phyloP scores from a whole-genome alignment of 2,797 vertebrate genomes.

The Acanthurus tractus region DNA sequence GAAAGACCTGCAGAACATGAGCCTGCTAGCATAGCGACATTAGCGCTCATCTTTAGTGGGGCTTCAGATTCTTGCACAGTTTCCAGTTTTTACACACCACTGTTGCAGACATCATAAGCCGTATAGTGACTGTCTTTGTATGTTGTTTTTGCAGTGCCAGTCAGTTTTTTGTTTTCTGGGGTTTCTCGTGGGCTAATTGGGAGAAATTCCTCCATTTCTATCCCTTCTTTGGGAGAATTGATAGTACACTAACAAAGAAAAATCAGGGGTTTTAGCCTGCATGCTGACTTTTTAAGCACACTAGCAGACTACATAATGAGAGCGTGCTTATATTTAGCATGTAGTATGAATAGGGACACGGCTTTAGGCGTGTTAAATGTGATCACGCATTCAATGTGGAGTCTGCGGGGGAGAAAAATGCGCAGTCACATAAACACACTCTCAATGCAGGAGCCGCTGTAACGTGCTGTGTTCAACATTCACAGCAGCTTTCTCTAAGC shows the following conservation, averaged over 20 bases:
- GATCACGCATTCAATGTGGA: slow-evolving; percentile 25
- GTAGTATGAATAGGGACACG: slow-evolving; percentile 3
- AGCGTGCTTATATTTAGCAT: slow-evolving; percentile 8
- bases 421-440: slow-evolving; percentile 46
- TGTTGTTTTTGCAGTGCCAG: background rate
- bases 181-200: too few relatives aligned
- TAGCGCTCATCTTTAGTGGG: background rate
- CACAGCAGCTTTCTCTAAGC: slow-evolving; percentile 43
- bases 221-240: background rate
- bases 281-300: background rate
- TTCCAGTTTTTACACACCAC: background rate
- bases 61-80: background rate
- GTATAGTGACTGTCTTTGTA: background rate
- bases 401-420: slow-evolving; percentile 47
- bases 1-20: background rate
- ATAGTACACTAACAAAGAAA: background rate
- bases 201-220: background rate
- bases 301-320: background rate
- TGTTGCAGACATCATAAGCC: background rate
- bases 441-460: background rate
- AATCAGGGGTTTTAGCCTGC: background rate
- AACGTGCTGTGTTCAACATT: slow-evolving; percentile 36
- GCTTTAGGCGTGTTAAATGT: slow-evolving; percentile 30
- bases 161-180: background rate
- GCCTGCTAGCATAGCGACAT: background rate